Conservation (phyloP, 2,888 invertebrate species). For the Pantelozetes paolii region DNA sequence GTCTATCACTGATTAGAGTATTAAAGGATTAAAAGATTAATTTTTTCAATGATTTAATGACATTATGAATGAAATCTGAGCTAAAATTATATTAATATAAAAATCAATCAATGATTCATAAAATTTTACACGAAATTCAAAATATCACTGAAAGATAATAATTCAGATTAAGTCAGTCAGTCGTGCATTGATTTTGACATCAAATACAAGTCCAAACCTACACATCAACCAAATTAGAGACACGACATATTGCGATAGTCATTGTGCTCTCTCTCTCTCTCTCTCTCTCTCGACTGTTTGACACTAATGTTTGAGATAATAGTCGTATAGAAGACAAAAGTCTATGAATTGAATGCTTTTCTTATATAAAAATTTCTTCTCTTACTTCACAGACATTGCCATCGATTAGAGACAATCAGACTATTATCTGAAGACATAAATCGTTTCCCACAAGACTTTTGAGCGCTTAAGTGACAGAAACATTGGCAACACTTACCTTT, state of each 20-base stretch:
- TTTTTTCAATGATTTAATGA: neutral
- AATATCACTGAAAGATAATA: neutral
- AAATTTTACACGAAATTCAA: neutral
- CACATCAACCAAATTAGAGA: neutral
- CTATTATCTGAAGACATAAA: neutral
- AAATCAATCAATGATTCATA: neutral
- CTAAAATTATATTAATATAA: neutral
- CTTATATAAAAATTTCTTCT: neutral
- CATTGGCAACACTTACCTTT: neutral
- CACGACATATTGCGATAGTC: neutral
- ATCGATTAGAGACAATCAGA: neutral
- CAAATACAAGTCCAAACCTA: neutral
- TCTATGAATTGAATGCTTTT: neutral
- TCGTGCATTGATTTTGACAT: neutral
- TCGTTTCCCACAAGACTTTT: neutral
- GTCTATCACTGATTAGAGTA: neutral
- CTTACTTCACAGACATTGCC: neutral
- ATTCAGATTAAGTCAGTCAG: neutral
- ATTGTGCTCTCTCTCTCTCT: slow-evolving; percentile 13
- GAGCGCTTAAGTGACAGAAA: slow-evolving; percentile 6
- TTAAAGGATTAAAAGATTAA: neutral
- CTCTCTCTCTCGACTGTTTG: slow-evolving; percentile 6
- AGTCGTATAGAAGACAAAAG: neutral
- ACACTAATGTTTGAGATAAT: slow-evolving; percentile 16
- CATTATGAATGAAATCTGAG: no score